A percentile compares a stretch with the other conserved stretches of the same genome.
These are phyloP conservation scores for Pempheris klunzingeri DNA, from an alignment of 2,797 vertebrate genomes.

Conservation along the genomic window DNA sequence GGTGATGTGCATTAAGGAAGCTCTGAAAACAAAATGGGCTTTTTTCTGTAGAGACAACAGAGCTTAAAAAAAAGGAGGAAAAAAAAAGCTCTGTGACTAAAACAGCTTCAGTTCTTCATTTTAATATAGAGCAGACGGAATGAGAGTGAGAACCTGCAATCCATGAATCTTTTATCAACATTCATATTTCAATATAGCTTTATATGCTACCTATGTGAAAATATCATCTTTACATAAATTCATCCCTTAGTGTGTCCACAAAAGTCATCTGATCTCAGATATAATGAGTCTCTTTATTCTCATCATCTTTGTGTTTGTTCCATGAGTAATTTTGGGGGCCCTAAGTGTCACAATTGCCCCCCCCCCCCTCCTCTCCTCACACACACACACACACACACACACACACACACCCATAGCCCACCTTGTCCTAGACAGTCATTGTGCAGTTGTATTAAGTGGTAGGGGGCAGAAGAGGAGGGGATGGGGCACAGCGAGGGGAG, in stretches of 20 bases:
- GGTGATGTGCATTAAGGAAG: slow-evolving; percentile 56
- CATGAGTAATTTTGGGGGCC: slow-evolving; percentile 80
- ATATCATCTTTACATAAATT: slow-evolving; percentile 77
- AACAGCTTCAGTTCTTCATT: slow-evolving; percentile 54
- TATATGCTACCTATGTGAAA: slow-evolving; percentile 70
- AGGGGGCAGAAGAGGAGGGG: slow-evolving; percentile 80
- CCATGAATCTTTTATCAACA: slow-evolving; percentile 72
- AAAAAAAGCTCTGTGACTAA: slow-evolving; percentile 32
- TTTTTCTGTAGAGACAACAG: slow-evolving; percentile 54
- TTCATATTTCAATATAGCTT: slow-evolving; percentile 76
- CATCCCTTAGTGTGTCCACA: slow-evolving; percentile 70
- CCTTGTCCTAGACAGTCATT: slow-evolving; percentile 83
- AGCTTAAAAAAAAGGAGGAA: slow-evolving; percentile 4
- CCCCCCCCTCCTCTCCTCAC: slow-evolving; percentile 9
- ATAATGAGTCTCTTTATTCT: slow-evolving; percentile 82
- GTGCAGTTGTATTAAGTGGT: slow-evolving; percentile 87
- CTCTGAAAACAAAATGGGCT: slow-evolving; percentile 64
- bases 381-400: slow-evolving; percentile 29
- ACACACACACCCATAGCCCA: slow-evolving; percentile 65
- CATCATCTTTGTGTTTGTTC: slow-evolving; percentile 85
- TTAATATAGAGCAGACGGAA: slow-evolving; percentile 52
- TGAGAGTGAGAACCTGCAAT: slow-evolving; percentile 48
- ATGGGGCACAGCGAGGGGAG: slow-evolving; percentile 72
- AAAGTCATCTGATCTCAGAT: slow-evolving; percentile 80
- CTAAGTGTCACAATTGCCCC: slow-evolving; percentile 72